Conservation (phyloP, 2,888 invertebrate genomes). For the Scaptodrosophila latifasciaeformis region DNA sequence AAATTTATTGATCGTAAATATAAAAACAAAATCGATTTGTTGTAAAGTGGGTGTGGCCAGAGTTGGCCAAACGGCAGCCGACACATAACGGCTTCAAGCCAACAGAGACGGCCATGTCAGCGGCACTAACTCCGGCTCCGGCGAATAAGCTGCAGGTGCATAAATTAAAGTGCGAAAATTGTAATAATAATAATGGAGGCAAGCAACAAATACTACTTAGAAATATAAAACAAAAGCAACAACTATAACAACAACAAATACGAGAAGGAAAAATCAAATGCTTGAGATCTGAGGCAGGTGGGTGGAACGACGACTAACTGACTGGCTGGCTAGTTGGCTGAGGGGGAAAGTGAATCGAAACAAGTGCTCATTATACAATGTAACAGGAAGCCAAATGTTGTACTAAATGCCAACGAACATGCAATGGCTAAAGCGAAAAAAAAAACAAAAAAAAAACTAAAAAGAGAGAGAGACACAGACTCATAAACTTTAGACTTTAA, state of each 20-base stretch:
- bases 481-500: conserved; percentile 25
- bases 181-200: conserved; percentile 45
- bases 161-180: conserved; percentile 65
- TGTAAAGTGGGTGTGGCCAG: conserved; percentile 56
- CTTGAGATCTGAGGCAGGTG: too few species aligned
- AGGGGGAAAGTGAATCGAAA: conserved; percentile 1
- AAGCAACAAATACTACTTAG: too few species aligned
- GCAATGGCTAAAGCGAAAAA: conserved; percentile 40
- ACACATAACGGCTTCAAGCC: conserved; percentile 47
- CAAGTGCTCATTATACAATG: conserved; percentile 5
- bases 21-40: conserved; percentile 64
- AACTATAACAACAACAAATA: too few species aligned
- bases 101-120: background rate
- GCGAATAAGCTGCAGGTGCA: conserved; percentile 64
- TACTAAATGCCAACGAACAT: conserved; percentile 65
- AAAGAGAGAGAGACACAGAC: conserved; percentile 8
- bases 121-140: conserved; percentile 22
- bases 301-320: background rate
- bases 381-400: conserved; percentile 54
- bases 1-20: conserved; percentile 62
- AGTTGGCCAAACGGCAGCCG: conserved; percentile 45
- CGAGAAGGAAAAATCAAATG: too few species aligned
- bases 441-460: conserved; percentile 15
- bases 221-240: too few species aligned
- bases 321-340: background rate